Conservation (phyloP, 2,797 vertebrate genomes). For the Falco cherrug region DNA sequence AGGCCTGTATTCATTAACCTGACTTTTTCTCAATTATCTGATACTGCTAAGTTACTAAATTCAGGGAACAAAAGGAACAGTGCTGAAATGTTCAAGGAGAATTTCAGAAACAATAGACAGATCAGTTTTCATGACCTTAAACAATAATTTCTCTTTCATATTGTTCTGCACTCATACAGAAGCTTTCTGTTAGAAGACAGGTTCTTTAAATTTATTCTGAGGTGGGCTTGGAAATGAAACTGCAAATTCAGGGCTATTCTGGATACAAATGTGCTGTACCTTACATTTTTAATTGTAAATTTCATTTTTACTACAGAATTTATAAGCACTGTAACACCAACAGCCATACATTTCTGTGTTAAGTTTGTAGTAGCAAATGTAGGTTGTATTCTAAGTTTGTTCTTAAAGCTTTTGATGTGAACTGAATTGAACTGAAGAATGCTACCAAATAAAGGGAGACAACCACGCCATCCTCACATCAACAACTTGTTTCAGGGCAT, state of each 20-base stretch:
- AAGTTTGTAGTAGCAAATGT: background rate
- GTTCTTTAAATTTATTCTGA: constrained; percentile 19
- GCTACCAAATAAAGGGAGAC: constrained; percentile 36
- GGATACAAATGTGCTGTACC: constrained; percentile 26
- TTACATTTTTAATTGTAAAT: constrained; percentile 40
- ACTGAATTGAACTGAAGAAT: background rate
- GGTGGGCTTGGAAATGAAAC: constrained; percentile 17
- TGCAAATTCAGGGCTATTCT: constrained; percentile 40
- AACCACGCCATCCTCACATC: constrained; percentile 26
- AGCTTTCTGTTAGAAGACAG: background rate
- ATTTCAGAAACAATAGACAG: background rate
- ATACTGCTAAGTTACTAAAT: background rate
- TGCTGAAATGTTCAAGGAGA: background rate
- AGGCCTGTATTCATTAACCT: background rate
- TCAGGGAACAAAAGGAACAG: background rate
- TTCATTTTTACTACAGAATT: constrained; percentile 48
- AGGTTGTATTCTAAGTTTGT: constrained; percentile 1
- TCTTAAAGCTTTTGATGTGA: constrained; percentile 41
- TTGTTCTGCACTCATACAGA: background rate
- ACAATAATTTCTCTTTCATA: background rate
- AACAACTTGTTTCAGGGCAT: constrained; percentile 58
- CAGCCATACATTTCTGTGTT: background rate
- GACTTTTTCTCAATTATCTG: background rate
- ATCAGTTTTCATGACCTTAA: background rate
- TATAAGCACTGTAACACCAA: background rate